These are phyloP conservation scores for Calosoma granatense DNA, from an alignment of 1,140 invertebrate genomes.

Conservation along the genomic window DNA sequence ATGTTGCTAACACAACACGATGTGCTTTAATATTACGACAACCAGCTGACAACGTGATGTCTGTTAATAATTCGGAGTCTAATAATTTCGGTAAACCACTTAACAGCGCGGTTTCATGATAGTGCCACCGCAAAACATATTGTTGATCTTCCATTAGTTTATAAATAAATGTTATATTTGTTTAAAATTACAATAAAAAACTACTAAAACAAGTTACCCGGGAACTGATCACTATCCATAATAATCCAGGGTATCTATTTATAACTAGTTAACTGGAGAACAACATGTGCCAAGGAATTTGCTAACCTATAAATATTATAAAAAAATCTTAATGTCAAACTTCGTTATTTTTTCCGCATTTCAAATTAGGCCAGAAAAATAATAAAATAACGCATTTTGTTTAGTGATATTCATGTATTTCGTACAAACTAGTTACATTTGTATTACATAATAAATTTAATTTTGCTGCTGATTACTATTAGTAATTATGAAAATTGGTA, in stretches of 20 bases:
- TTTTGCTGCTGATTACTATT: too few relatives aligned
- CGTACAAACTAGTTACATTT: too few relatives aligned
- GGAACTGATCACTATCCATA: background rate
- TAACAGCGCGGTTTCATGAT: slow-evolving; percentile 69
- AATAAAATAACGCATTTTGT: background rate
- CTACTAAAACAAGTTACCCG: background rate
- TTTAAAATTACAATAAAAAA: slow-evolving; percentile 7
- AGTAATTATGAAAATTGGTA: too few relatives aligned
- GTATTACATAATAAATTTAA: too few relatives aligned
- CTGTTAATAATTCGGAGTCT: slow-evolving; percentile 74
- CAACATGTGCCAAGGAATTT: slow-evolving; percentile 6
- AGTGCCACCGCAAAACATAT: slow-evolving; percentile 68
- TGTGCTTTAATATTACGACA: slow-evolving; percentile 70
- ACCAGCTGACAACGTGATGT: slow-evolving; percentile 80
- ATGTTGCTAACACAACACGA: slow-evolving; percentile 78
- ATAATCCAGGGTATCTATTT: slow-evolving; percentile 7
- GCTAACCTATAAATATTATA: slow-evolving; percentile 8
- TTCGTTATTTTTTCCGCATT: background rate
- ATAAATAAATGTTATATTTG: background rate
- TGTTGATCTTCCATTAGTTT: slow-evolving; percentile 42
- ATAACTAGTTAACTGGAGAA: background rate
- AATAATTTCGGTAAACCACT: slow-evolving; percentile 73
- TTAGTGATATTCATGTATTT: too few relatives aligned
- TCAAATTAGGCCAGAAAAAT: background rate
- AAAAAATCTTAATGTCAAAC: slow-evolving; percentile 1